These are phyloP conservation scores for Onchidella celtica DNA, from an alignment of 2,888 invertebrate genomes.

Conservation along the genomic window DNA sequence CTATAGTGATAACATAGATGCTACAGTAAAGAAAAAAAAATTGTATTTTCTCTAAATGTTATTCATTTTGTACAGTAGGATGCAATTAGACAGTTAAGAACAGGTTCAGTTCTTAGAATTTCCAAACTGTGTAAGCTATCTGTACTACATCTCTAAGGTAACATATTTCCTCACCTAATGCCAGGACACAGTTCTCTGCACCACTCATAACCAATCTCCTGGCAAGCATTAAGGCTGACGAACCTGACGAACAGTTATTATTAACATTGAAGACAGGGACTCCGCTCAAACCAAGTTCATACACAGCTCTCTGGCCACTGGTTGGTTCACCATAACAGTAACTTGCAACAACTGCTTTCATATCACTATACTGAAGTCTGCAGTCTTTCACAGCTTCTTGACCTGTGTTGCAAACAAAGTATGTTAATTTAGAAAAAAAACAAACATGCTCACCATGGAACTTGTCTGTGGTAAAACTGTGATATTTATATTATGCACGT, in stretches of 20 bases:
- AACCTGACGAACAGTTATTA: slow-evolving; percentile 76
- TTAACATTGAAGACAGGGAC: slow-evolving; percentile 76
- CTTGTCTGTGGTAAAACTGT: too few species aligned
- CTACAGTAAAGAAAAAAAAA: too few species aligned
- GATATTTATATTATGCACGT: too few species aligned
- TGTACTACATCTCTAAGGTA: too few species aligned
- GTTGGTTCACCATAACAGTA: slow-evolving; percentile 78
- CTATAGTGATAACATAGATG: too few species aligned
- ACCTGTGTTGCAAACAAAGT: slow-evolving; percentile 54
- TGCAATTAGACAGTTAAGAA: too few species aligned
- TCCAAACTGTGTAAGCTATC: too few species aligned
- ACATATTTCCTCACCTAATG: slow-evolving; percentile 67
- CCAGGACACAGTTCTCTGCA: slow-evolving; percentile 71
- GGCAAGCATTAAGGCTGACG: slow-evolving; percentile 73
- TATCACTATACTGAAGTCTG: slow-evolving; percentile 62
- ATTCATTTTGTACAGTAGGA: too few species aligned
- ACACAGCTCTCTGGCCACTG: slow-evolving; percentile 90
- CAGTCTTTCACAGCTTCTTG: slow-evolving; percentile 69
- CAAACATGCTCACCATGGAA: too few species aligned
- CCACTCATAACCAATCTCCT: slow-evolving; percentile 68
- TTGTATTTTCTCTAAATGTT: too few species aligned
- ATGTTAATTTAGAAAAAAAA: too few species aligned
- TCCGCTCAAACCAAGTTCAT: slow-evolving; percentile 90
- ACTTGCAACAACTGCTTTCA: slow-evolving; percentile 74
- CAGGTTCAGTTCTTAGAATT: too few species aligned